Conservation (phyloP, 2,888 invertebrate genomes). For the Agriopis leucophaearia region DNA sequence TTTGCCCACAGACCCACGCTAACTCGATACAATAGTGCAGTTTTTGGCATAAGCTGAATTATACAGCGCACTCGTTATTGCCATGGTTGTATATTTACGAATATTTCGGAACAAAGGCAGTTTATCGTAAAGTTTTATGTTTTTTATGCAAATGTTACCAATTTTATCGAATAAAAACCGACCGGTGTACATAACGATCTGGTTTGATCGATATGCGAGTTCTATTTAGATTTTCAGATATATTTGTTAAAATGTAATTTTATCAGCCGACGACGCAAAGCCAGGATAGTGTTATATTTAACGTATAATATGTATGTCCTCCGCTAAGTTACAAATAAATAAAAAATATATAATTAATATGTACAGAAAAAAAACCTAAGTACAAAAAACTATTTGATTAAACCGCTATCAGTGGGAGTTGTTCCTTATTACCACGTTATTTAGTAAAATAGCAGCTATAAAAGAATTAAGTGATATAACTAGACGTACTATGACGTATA, state of each 20-base stretch:
- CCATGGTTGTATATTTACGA: conserved; percentile 23
- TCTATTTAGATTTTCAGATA: background rate
- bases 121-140: conserved; percentile 32
- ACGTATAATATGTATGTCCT: no score
- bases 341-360: no score
- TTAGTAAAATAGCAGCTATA: no score
- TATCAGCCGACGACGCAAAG: no score
- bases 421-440: no score
- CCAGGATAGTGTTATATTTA: no score
- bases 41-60: conserved; percentile 42
- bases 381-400: no score
- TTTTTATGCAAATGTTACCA: conserved; percentile 27
- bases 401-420: no score
- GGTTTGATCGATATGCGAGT: background rate
- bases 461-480: no score
- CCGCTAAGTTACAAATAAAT: no score
- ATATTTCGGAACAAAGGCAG: conserved; percentile 22
- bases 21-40: conserved; percentile 32
- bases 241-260: background rate
- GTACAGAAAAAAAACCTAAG: no score
- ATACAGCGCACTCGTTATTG: conserved; percentile 27
- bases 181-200: background rate
- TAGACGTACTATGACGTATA: no score
- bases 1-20: conserved; percentile 31
- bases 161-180: conserved; percentile 20